Evolutionary conservation across 2,888 invertebrate species (phyloP), one percentile per base, ranked within the genome.

Genomic region (Herminia tarsipennalis): DNA sequence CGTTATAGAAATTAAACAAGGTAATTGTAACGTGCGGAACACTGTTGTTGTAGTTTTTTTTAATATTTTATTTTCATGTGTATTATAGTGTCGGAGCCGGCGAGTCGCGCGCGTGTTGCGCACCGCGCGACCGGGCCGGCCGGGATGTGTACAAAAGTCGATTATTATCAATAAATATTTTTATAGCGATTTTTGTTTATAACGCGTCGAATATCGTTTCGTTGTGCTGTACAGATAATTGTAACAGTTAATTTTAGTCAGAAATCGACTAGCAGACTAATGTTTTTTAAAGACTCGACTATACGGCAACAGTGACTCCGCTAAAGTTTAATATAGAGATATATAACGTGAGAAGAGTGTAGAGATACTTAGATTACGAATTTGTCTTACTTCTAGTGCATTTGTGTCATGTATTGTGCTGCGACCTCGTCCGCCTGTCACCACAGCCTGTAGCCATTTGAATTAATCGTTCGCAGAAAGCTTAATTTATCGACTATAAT

Each of bases 1-100:
- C 66, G 75, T 73, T 75, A 70, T 78, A 81, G 69, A 77, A 64
- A 72, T 76, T 78, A 73, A 68, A 65, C 66, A 64, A 59, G 49
- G 53, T 54, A 52, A 68, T 60, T 59, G 69, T 76, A 74, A 69
- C 59, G 66, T 68, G 62, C 64, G 77, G 70, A 73, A 70, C 81
- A 73, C 82, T 80, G 79, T 74, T 70, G 69, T 57, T 44, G 54
- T 49, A 18, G 32, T 35, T 45, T 30, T 48, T 63, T 62, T 64
- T 60, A 10, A 38, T 47, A 48, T 51, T 46, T 63, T 53, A 57
- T 51, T 60, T 59, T 54, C 38, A 38, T 63, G 46, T 43, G 46
- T 54, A 38, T 51, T 35, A 51, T 57, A 49, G 48, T 34, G 30
- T 53, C 51, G 47, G 10, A 41, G 44, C 38, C 29, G 39, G 49